Percentiles rank a stretch among this genome's conserved stretches.
Conservation (phyloP, 2,797 vertebrate genomes). For the Botia kubotai region DNA sequence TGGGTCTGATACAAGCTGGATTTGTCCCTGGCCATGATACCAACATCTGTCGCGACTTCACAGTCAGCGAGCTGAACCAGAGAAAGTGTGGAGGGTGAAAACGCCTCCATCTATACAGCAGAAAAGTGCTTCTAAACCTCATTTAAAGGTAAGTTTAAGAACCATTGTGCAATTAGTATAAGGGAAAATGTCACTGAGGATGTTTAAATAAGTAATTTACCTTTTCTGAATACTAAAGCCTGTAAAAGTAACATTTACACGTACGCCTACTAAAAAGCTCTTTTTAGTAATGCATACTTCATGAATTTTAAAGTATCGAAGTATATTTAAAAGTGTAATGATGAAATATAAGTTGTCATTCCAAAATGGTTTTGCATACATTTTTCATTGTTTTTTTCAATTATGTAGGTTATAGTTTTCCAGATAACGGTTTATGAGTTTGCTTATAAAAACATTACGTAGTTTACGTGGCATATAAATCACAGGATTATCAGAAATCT, state of each 20-base stretch:
- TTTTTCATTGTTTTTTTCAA: neutral
- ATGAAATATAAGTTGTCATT: neutral
- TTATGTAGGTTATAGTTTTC: neutral
- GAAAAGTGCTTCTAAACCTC: conserved; percentile 33
- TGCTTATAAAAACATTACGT: conserved; percentile 16
- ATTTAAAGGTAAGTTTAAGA: conserved; percentile 69
- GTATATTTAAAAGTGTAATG: too few species aligned
- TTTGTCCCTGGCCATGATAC: conserved; percentile 76
- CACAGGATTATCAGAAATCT: neutral
- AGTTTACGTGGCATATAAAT: neutral
- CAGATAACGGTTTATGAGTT: neutral
- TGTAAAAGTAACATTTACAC: neutral
- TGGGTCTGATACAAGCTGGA: conserved; percentile 76
- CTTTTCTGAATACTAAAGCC: neutral
- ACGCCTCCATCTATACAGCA: neutral
- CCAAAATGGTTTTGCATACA: neutral
- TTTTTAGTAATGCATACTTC: neutral
- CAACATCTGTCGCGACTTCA: conserved; percentile 76
- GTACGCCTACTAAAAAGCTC: neutral
- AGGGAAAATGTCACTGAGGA: neutral
- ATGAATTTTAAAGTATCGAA: neutral
- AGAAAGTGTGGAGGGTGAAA: conserved; percentile 55
- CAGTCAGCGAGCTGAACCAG: conserved; percentile 60
- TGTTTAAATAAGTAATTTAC: neutral
- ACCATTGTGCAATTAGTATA: neutral